Evolutionary conservation across 2,888 invertebrate genomes (phyloP).

Genomic region (Rhagophthalmus giganteus): DNA sequence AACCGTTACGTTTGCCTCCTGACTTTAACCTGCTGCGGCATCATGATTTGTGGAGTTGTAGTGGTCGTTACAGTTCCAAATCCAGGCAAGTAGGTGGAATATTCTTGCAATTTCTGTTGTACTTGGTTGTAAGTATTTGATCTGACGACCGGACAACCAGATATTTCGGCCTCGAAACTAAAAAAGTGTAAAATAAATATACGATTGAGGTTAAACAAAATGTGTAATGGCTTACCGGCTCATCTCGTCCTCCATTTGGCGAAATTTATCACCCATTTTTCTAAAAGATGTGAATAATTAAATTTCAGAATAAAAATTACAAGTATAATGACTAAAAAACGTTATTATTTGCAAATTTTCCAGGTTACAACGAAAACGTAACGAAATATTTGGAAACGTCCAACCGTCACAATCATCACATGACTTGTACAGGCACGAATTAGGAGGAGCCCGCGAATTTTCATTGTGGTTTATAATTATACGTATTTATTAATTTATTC

Average conservation of each 20-base stretch:
- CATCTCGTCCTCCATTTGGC: conserved; percentile 91
- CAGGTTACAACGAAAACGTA: too few relatives aligned
- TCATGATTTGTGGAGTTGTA: conserved; percentile 68
- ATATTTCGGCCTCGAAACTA: conserved; percentile 88
- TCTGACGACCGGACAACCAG: conserved; percentile 70
- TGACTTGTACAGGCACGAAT: too few relatives aligned
- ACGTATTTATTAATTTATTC: too few relatives aligned
- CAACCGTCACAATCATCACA: too few relatives aligned
- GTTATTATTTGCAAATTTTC: too few relatives aligned
- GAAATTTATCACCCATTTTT: conserved; percentile 61
- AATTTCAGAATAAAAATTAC: too few relatives aligned
- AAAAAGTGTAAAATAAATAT: conserved; percentile 32
- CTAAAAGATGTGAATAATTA: too few relatives aligned
- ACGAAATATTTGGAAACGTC: too few relatives aligned
- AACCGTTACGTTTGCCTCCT: conserved; percentile 54
- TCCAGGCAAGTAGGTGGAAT: conserved; percentile 45
- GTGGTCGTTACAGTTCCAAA: conserved; percentile 69
- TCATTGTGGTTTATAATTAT: too few relatives aligned
- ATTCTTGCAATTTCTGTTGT: conserved; percentile 17
- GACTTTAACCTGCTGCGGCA: conserved; percentile 71
- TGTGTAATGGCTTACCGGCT: conserved; percentile 65
- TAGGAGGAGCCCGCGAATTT: too few relatives aligned
- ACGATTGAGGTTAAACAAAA: not conserved
- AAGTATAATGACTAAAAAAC: too few relatives aligned
- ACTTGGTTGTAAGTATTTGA: conserved; percentile 65